Conservation (phyloP, 2,888 invertebrate genomes). For the Ornithoptera alexandrae region DNA sequence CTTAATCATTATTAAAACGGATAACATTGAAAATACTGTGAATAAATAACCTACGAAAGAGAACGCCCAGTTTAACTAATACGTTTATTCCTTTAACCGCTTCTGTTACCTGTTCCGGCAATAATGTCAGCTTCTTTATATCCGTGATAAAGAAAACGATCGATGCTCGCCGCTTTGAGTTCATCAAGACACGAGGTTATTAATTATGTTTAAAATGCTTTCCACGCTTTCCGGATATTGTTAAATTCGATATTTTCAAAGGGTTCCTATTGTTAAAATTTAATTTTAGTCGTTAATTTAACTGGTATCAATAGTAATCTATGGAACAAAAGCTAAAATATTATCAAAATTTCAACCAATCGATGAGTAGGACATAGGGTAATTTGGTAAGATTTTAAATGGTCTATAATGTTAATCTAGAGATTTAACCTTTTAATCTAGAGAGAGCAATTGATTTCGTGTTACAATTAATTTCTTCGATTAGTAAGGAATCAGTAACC, state of each 20-base stretch:
- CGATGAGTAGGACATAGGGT: neutral
- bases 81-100: slow-evolving; percentile 14
- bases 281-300: slow-evolving; percentile 1
- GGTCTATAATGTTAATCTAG: neutral
- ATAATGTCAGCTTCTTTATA: slow-evolving; percentile 22
- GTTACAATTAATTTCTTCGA: neutral
- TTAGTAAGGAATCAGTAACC: neutral
- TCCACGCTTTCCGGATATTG: neutral
- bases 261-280: neutral
- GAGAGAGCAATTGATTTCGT: slow-evolving; percentile 1
- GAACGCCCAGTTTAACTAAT: neutral
- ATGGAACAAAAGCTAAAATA: neutral
- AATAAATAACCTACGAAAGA: neutral
- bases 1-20: neutral
- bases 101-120: slow-evolving; percentile 2
- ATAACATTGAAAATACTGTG: neutral
- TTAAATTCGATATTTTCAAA: neutral
- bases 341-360: neutral
- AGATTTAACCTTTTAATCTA: neutral
- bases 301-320: neutral
- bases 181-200: neutral
- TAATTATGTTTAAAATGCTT: slow-evolving; percentile 6
- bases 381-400: neutral
- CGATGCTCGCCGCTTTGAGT: neutral
- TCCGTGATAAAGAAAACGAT: slow-evolving; percentile 11